Conservation (phyloP, 1,140 invertebrate species). For the Protaetia brevitarsis region DNA sequence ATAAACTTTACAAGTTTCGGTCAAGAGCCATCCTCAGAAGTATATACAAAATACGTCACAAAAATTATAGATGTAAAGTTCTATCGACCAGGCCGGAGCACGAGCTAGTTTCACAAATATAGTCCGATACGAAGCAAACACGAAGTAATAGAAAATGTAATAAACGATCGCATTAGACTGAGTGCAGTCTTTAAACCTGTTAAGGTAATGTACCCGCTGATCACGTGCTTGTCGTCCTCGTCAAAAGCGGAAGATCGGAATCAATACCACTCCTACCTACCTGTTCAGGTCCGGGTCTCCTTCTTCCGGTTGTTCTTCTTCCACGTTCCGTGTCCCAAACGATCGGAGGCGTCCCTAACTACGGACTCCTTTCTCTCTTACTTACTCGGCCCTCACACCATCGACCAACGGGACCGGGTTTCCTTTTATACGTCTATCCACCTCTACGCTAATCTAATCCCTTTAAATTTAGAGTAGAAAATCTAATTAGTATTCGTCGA, state of each 20-base stretch:
- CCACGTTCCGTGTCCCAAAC: not conserved
- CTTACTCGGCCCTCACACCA: not conserved
- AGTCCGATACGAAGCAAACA: not conserved
- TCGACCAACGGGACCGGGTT: too few species aligned
- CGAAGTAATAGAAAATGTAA: not conserved
- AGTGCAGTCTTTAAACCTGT: constrained; percentile 20
- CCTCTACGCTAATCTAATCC: not conserved
- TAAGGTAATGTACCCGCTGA: constrained; percentile 13
- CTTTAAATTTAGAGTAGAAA: constrained; percentile 5
- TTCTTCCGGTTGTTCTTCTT: not conserved
- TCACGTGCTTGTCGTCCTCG: not conserved
- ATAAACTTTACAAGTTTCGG: too few species aligned
- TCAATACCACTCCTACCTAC: not conserved
- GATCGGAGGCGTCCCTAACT: too few species aligned
- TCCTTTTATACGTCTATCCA: not conserved
- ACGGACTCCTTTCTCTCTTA: not conserved
- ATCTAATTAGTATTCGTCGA: constrained; percentile 16
- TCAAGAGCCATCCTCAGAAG: too few species aligned
- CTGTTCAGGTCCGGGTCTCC: not conserved
- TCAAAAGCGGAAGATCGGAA: not conserved
- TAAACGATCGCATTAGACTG: constrained; percentile 10
- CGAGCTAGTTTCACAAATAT: too few species aligned
- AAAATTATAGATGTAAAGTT: too few species aligned
- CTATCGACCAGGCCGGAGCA: too few species aligned
- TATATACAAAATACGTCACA: too few species aligned